Evolutionary conservation across 2,797 vertebrate species (phyloP).

Genomic region (Eulemur rubriventer): DNA sequence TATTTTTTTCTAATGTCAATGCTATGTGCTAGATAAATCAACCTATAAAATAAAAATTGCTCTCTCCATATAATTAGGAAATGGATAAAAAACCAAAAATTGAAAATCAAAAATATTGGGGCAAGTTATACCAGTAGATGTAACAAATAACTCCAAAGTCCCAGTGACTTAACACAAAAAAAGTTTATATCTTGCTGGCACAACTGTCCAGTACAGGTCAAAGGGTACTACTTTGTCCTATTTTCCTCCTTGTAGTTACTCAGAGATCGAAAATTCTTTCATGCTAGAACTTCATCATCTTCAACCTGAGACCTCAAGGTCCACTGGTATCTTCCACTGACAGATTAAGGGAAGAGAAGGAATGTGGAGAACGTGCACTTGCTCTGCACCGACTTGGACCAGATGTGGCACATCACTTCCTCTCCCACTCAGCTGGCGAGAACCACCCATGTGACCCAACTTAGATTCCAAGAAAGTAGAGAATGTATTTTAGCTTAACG

Average conservation of each 20-base stretch:
- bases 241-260: neutral
- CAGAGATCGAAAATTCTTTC: neutral
- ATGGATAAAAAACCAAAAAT: neutral
- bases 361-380: neutral
- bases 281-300: neutral
- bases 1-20: neutral
- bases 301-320: neutral
- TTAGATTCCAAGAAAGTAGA: neutral
- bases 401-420: neutral
- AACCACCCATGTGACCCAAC: neutral
- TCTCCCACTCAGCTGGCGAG: neutral
- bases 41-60: neutral
- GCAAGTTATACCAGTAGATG: neutral
- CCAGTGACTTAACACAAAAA: neutral
- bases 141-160: constrained; percentile 14
- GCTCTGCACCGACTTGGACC: neutral
- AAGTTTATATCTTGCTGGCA: neutral
- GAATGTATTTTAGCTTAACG: neutral
- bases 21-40: neutral
- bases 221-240: neutral
- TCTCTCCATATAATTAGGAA: neutral
- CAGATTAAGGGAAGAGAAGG: neutral
- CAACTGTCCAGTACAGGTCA: neutral
- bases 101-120: neutral
- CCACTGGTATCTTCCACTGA: neutral